A percentile compares a stretch with the other conserved stretches of the same genome.
Conservation (phyloP, 2,113 vertebrate genomes). For the Propithecus coquereli region DNA sequence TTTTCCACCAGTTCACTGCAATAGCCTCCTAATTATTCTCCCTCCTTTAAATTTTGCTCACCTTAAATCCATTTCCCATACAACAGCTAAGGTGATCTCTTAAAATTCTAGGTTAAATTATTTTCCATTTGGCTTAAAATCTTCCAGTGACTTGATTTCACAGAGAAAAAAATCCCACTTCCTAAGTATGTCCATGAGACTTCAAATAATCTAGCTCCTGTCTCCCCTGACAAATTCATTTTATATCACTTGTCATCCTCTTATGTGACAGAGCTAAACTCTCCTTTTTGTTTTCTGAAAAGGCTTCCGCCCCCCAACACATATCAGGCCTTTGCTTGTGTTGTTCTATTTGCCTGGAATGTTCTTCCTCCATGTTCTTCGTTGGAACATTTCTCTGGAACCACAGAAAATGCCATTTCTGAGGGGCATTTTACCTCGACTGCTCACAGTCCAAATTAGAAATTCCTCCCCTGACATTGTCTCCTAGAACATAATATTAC, state of each 20-base stretch:
- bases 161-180: background rate
- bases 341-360: background rate
- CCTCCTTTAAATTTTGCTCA: background rate
- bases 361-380: background rate
- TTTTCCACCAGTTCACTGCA: background rate
- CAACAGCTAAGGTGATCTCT: background rate
- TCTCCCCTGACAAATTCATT: background rate
- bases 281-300: background rate
- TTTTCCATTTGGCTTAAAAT: background rate
- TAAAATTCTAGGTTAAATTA: background rate
- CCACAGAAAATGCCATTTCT: background rate
- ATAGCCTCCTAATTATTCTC: background rate
- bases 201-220: background rate
- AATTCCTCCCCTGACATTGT: background rate
- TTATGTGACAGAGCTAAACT: background rate
- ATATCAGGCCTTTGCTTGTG: background rate
- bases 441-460: background rate
- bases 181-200: background rate
- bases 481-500: background rate
- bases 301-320: rapidly evolving
- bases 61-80: background rate
- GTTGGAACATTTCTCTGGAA: background rate
- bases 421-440: background rate
- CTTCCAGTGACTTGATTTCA: background rate
- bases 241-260: background rate